Conservation (phyloP, 1,140 invertebrate species). For the Homarus americanus region DNA sequence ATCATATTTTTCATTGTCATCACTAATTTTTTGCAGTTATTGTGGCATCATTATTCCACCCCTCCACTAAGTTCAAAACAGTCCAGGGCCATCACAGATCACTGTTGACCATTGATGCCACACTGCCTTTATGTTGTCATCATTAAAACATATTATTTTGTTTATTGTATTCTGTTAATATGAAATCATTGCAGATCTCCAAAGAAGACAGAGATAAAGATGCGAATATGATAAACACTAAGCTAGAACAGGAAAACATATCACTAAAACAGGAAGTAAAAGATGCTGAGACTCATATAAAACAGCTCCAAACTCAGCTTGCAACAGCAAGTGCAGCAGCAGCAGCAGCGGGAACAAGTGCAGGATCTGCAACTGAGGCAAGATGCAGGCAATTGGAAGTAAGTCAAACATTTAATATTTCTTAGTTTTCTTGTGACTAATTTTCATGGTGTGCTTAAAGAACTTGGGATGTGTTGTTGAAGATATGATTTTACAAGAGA, state of each 20-base stretch:
- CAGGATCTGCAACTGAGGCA: conserved; percentile 20
- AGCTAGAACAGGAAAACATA: conserved; percentile 35
- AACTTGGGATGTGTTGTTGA: too few species aligned
- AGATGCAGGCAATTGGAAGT: conserved; percentile 51
- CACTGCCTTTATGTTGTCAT: not conserved
- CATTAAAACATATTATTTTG: too few species aligned
- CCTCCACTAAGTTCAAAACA: too few species aligned
- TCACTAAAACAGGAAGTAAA: conserved; percentile 41
- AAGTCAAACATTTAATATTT: not conserved
- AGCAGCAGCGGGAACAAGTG: conserved; percentile 12
- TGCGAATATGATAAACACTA: not conserved
- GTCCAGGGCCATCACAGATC: too few species aligned
- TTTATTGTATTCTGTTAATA: too few species aligned
- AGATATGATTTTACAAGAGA: too few species aligned
- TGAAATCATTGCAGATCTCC: conserved; percentile 13
- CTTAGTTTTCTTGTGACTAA: too few species aligned
- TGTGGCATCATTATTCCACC: too few species aligned
- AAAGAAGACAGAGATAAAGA: not conserved
- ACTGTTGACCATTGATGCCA: not conserved
- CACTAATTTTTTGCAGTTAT: too few species aligned
- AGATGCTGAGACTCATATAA: conserved; percentile 34
- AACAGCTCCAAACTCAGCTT: conserved; percentile 33
- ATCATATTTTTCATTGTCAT: too few species aligned
- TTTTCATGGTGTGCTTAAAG: too few species aligned
- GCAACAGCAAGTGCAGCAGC: conserved; percentile 36